Evolutionary conservation across 2,888 invertebrate genomes (phyloP).

Genomic region (Germaria angustata): DNA sequence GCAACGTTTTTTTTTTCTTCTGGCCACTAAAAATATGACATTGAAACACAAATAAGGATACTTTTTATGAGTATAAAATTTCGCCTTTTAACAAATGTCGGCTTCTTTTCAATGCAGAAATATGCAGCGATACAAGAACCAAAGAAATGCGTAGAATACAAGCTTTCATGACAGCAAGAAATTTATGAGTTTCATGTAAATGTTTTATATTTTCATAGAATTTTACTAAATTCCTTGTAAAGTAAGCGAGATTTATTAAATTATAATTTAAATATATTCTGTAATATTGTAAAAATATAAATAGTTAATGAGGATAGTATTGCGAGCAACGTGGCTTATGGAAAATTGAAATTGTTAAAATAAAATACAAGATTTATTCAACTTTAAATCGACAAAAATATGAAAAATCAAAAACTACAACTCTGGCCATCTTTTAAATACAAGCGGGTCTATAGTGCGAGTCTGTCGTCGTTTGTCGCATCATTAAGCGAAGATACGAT

Average conservation of each 20-base stretch:
- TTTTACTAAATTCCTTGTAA: slow-evolving; percentile 4
- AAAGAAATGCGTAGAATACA: slow-evolving; percentile 51
- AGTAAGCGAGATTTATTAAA: slow-evolving; percentile 17
- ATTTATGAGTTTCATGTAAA: slow-evolving; percentile 43
- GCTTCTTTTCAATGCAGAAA: slow-evolving; percentile 11
- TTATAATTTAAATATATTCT: not conserved
- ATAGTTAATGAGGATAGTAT: not conserved
- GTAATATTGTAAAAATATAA: not conserved
- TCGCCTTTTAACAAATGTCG: slow-evolving; percentile 28
- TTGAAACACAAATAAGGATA: slow-evolving; percentile 61
- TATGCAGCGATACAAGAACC: slow-evolving; percentile 32
- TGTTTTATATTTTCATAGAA: slow-evolving; percentile 6
- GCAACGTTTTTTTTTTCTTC: slow-evolving; percentile 1
- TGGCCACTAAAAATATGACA: slow-evolving; percentile 47
- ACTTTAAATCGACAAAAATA: no score
- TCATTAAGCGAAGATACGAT: no score
- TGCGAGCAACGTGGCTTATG: slow-evolving; percentile 8
- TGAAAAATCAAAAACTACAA: no score
- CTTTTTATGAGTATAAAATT: not conserved
- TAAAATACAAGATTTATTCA: no score
- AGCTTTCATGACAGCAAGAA: slow-evolving; percentile 29
- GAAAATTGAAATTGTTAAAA: no score
- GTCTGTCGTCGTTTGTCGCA: no score
- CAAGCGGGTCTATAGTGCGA: no score
- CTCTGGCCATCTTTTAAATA: no score